Base-by-base conservation (phyloP, 2,113 vertebrate species). In the Mormyrus lacerda region DNA sequence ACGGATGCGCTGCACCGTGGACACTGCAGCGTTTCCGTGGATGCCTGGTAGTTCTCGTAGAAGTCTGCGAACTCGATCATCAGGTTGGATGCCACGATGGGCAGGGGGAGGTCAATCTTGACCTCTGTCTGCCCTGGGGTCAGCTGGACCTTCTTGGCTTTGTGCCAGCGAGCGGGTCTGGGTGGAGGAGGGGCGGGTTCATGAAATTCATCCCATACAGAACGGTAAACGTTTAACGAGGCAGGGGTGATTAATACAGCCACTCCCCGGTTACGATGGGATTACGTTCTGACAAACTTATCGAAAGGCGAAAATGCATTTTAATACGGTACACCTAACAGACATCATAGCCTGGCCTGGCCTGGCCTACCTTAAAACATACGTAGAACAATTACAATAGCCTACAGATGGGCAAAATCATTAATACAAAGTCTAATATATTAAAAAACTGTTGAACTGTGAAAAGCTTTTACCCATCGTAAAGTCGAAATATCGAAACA, bases 1-100 rank as follows among this genome's bases (percentile, higher is more conserved):
- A 99, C 98, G 0, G 98, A 99, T 0, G 98, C 98, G 0, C 98
- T 99, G 87, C 98, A 99, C 11, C 98, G 98, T 0, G 98, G 98
- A 93, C 98, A 99, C 95, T 99, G 98, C 90, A 99, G 95, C 2
- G 98, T 99, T 94, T 99, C 98, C 0, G 98, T 98, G 91, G 98
- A 99, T 0, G 98, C 98, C 93, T 99, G 98, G 94, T 99, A 99
- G 93, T 99, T 99, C 95, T 99, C 98, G 15, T 99, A 99, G 92
- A 99, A 99, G 91, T 99, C 98, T 0, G 98, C 98, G 88, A 99
- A 99, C 93, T 99, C 98, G 0, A 99, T 99, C 98, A 99, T 99
- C 92, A 99, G 94, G 94, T 99, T 99, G 45, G 98, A 99, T 24
- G 98, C 98, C 85, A 99, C 98, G 0, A 99, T 99, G 90, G 98